These are phyloP conservation scores for Myiotriccus ornatus DNA, from an alignment of 2,797 vertebrate genomes.

Conservation along the genomic window DNA sequence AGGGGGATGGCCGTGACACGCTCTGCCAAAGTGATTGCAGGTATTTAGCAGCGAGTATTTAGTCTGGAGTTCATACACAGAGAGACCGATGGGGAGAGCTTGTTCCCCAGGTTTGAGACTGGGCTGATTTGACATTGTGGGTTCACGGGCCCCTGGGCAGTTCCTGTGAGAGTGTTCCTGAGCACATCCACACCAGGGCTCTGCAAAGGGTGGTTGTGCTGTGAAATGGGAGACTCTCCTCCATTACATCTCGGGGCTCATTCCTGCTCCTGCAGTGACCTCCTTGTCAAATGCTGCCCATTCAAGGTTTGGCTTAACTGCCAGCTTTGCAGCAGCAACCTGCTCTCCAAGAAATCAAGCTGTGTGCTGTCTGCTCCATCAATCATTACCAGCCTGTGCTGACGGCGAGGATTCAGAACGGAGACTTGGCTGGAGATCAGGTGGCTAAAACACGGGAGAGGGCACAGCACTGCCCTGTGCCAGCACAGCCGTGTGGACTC, in stretches of 20 bases:
- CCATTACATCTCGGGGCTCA: not conserved
- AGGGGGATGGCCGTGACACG: not conserved
- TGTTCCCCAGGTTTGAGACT: not conserved
- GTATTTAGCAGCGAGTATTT: not conserved
- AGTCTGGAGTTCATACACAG: not conserved
- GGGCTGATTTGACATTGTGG: rapidly evolving
- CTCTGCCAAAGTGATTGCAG: not conserved
- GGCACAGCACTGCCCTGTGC: not conserved
- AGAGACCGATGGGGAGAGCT: not conserved
- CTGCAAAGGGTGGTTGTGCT: not conserved
- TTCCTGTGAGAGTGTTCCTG: not conserved
- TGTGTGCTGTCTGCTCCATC: conserved; percentile 22
- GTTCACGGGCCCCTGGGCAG: not conserved
- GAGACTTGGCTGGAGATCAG: not conserved
- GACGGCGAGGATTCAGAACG: not conserved
- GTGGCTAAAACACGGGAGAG: rapidly evolving
- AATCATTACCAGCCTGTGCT: not conserved
- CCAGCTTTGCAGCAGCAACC: not conserved
- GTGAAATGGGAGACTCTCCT: not conserved
- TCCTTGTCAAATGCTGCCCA: not conserved
- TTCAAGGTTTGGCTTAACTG: not conserved
- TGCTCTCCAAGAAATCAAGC: conserved; percentile 9
- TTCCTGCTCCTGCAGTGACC: not conserved
- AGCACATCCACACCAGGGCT: not conserved
- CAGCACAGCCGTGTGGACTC: not conserved